Evolutionary conservation across 2,113 vertebrate genomes (phyloP).

Genomic region (Callithrix jacchus): DNA sequence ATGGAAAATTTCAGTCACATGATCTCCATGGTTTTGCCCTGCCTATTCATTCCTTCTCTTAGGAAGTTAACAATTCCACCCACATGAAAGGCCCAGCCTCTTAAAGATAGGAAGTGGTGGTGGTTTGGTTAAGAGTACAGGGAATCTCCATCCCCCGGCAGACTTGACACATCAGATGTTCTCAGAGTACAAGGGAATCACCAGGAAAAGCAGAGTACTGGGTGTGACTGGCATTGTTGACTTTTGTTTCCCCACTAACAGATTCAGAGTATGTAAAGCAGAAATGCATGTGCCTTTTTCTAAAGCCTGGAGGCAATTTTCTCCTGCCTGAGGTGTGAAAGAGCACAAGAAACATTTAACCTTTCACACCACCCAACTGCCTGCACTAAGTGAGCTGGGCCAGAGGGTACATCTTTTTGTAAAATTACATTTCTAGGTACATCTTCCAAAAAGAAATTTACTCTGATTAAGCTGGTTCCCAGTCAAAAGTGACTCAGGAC

Average conservation of each 20-base stretch:
- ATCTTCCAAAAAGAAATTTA: not conserved
- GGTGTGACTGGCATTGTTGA: not conserved
- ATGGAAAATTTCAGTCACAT: not conserved
- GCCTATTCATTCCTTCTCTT: not conserved
- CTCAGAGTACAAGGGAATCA: not conserved
- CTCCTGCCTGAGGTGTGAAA: not conserved
- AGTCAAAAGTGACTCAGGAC: not conserved
- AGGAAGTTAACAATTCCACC: not conserved
- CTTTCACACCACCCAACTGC: fast-evolving
- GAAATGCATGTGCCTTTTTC: not conserved
- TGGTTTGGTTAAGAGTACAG: not conserved
- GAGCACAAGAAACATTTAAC: not conserved
- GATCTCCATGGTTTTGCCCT: not conserved
- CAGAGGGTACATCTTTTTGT: not conserved
- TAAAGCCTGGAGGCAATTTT: not conserved
- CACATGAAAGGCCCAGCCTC: no score
- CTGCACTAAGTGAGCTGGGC: not conserved
- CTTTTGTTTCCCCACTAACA: not conserved
- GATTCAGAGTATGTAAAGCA: not conserved
- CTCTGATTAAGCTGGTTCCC: not conserved
- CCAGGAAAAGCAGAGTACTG: not conserved
- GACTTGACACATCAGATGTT: not conserved
- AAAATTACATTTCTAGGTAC: not conserved
- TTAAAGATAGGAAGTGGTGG: not conserved
- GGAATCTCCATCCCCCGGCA: no score